These are phyloP conservation scores for Pseudochirops cupreus DNA, from an alignment of 2,797 vertebrate species.

Conservation along the genomic window DNA sequence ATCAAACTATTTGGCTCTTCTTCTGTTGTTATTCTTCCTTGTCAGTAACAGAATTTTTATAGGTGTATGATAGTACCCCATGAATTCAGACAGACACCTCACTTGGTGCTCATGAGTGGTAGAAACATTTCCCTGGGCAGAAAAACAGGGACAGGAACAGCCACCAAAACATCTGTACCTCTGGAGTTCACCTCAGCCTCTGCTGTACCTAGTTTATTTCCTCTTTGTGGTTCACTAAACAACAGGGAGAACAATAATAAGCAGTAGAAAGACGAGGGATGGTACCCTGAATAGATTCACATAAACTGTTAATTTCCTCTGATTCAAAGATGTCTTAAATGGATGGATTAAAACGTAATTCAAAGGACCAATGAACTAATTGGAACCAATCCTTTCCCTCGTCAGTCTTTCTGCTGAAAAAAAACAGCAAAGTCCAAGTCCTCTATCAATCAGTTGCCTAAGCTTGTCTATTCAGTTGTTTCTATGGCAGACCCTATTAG, in stretches of 20 bases:
- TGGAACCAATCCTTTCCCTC: background rate
- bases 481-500: background rate
- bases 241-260: background rate
- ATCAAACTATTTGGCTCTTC: conserved; percentile 8
- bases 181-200: background rate
- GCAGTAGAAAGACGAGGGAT: background rate
- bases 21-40: background rate
- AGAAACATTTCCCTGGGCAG: background rate
- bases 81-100: background rate
- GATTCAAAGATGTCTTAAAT: background rate
- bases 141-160: background rate
- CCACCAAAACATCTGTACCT: too few relatives aligned
- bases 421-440: background rate
- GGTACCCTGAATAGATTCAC: background rate
- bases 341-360: background rate
- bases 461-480: background rate
- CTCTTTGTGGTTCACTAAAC: background rate
- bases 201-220: background rate
- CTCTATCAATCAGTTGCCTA: background rate
- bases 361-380: background rate
- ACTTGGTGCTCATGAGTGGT: background rate
- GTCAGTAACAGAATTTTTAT: background rate
- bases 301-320: background rate
- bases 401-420: too few relatives aligned
- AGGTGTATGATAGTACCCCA: background rate